Evolutionary conservation across 2,888 invertebrate genomes (phyloP).

Genomic region (Lasioglossum morio): DNA sequence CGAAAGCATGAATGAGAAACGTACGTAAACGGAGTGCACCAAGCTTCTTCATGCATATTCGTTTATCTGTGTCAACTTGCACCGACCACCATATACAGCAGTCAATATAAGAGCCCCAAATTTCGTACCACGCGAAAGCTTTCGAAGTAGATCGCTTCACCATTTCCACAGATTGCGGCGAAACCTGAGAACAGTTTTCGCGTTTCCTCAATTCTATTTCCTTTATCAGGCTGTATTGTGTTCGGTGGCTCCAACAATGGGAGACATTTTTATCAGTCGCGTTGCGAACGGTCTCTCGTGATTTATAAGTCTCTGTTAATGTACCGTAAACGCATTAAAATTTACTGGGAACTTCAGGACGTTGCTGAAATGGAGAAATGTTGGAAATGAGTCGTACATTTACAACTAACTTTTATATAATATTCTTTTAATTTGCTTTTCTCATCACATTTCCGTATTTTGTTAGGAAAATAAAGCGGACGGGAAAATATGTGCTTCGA

Average conservation of each 20-base stretch:
- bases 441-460: background rate
- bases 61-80: conserved; percentile 10
- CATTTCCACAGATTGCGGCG: background rate
- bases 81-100: background rate
- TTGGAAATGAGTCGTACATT: background rate
- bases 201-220: background rate
- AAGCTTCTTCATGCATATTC: background rate
- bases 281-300: background rate
- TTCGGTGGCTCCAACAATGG: background rate
- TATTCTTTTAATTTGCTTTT: no score
- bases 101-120: background rate
- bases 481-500: background rate
- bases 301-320: background rate
- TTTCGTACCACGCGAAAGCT: background rate
- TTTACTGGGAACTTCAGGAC: background rate
- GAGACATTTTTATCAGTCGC: background rate
- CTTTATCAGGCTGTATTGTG: background rate
- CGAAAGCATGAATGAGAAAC: background rate
- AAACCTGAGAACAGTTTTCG: background rate
- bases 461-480: background rate
- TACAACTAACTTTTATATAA: background rate
- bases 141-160: background rate
- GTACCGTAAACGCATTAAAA: background rate
- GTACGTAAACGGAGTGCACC: background rate
- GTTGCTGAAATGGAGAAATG: background rate